phyloP scores from a whole-genome alignment of 1,140 invertebrate species.

The Trichomalopsis sarcophagae region DNA sequence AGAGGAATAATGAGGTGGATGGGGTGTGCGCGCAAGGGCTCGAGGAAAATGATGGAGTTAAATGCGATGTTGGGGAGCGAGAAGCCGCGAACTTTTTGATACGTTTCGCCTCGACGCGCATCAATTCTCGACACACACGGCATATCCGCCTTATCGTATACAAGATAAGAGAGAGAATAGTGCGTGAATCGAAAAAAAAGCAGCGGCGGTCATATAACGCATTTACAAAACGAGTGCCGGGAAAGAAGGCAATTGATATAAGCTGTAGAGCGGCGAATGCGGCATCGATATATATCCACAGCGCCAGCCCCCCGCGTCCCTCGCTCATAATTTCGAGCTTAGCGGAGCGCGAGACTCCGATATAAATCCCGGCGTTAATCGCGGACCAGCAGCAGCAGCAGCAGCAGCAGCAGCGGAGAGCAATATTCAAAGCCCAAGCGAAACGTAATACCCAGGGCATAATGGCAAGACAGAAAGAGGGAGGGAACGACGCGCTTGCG shows the following conservation, averaged over 20 bases:
- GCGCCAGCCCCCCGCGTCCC: no score
- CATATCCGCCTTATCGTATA: no score
- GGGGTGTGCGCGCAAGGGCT: not conserved
- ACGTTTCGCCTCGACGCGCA: no score
- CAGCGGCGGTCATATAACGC: no score
- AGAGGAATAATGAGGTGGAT: constrained; percentile 39
- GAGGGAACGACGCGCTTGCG: not conserved
- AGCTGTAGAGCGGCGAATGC: not conserved
- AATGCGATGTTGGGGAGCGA: constrained; percentile 10
- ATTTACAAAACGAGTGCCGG: no score
- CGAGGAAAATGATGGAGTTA: constrained; percentile 23
- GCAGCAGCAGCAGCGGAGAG: not conserved
- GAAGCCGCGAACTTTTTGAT: no score
- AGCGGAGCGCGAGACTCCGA: not conserved
- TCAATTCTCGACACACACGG: no score
- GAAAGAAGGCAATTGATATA: not conserved
- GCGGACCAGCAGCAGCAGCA: not conserved
- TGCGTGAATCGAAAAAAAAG: no score
- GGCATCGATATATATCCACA: not conserved
- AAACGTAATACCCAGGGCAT: not conserved
- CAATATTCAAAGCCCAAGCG: constrained; percentile 23
- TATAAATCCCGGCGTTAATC: not conserved
- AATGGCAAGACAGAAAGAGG: not conserved
- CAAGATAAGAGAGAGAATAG: no score
- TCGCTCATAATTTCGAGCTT: not conserved